Base-by-base conservation (phyloP, 1,140 invertebrate genomes). In the Aethina tumida region DNA sequence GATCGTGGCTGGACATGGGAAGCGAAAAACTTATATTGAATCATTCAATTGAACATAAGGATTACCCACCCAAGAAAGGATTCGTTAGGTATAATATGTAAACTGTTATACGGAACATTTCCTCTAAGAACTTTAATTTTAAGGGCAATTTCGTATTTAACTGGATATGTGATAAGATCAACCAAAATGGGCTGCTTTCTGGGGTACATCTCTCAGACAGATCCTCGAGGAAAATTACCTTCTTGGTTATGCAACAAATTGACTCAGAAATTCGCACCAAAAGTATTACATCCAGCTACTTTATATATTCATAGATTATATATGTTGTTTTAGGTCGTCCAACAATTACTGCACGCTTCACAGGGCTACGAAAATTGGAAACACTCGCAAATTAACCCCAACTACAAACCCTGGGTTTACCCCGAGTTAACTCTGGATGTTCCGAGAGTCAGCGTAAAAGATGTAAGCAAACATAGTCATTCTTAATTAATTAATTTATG, bases 1-100 rank as follows among this genome's bases (percentile, higher is more conserved):
- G 89, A 47, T 92, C 88, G 7, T 94, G 89, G 89, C 65, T 91
- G 28, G 86, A 90, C 60, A 81, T 81, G 18, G 84, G 81, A n/a
- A 51, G 65, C 31, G 87, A 92, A 62, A 85, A 88, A 63, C 73
- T 85, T 56, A 87, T 93, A 50, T 67, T 92, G 35, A 92, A 90
- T 66, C 88, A 93, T 71, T 92, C 88, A 28, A 83, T 94, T 22
- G 81, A 74, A 65, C 89, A 93, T 62, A 79, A 81, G 56, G 77
- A 80, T 62, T 79, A 79, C 66, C 84, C 86, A 16, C 79, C 81
- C 2, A 77, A 71, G 51, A 89, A 89, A 62, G 79, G 81, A 22
- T 86, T 75, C 62, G 76, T 93, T 40, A 73, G 89, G 71, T 71
- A 58, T 30, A 7, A 13, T 12, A 30, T 30, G 6, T n/a, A 7